phyloP scores from a whole-genome alignment of 2,797 vertebrate genomes.

The Myotis pilosus region DNA sequence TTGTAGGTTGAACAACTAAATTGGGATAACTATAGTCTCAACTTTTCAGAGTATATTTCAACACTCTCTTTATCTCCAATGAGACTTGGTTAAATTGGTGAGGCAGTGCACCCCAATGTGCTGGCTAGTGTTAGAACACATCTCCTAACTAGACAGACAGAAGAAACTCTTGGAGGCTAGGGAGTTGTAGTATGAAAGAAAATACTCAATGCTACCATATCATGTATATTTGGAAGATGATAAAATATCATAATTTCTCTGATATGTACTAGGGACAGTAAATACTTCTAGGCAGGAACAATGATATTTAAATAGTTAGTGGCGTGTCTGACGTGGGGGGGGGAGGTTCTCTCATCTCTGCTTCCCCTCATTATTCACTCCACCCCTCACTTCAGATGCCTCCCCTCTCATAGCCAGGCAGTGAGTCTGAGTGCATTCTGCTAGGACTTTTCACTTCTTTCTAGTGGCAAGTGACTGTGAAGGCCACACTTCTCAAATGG shows the following conservation, averaged over 20 bases:
- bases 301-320: background rate
- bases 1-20: background rate
- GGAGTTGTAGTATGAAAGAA: background rate
- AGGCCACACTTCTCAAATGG: background rate
- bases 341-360: background rate
- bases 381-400: background rate
- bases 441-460: background rate
- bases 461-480: background rate
- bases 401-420: background rate
- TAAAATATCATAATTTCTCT: background rate
- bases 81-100: background rate
- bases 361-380: background rate
- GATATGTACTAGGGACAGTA: background rate
- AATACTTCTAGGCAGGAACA: background rate
- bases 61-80: background rate
- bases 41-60: background rate
- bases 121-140: background rate
- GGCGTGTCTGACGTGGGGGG: background rate
- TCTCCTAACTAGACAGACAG: background rate
- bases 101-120: background rate
- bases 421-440: background rate
- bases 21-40: background rate
- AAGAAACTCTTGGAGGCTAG: background rate
- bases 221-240: background rate
- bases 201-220: background rate